Evolutionary conservation across 2,113 vertebrate species (phyloP).

Genomic region (Turnix velox): DNA sequence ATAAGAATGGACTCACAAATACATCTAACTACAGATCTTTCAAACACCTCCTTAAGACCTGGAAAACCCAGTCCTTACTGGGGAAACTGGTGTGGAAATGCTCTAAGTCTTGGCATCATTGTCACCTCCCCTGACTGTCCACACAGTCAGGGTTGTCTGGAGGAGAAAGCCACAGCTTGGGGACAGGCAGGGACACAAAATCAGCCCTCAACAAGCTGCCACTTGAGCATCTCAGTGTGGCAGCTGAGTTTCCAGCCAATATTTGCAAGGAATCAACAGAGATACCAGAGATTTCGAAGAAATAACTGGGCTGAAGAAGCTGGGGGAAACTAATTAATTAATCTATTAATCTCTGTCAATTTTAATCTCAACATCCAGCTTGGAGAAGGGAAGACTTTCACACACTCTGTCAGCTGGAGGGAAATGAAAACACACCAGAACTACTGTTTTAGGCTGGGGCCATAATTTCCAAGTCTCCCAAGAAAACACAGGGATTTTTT

Average conservation of each 20-base stretch:
- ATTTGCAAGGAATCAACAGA: neutral
- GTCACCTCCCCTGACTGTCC: neutral
- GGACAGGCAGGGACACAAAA: neutral
- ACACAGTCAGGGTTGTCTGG: neutral
- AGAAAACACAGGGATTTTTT: neutral
- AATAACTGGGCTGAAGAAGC: constrained; percentile 16
- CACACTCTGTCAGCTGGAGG: neutral
- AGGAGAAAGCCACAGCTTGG: rapidly evolving
- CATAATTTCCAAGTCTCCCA: neutral
- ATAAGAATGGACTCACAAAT: neutral
- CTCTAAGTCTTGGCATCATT: neutral
- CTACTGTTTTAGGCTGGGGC: neutral
- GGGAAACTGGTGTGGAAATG: neutral
- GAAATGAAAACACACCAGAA: constrained; percentile 4
- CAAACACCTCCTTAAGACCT: neutral
- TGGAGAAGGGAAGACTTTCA: constrained; percentile 9
- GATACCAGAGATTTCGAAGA: neutral
- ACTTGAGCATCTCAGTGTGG: rapidly evolving
- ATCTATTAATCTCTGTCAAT: constrained; percentile 18
- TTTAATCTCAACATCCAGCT: constrained; percentile 45
- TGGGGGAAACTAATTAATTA: neutral
- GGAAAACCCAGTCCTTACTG: neutral
- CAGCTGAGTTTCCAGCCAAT: too few relatives aligned
- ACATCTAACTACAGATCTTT: neutral
- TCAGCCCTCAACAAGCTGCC: neutral